phyloP scores from a whole-genome alignment of 2,888 invertebrate species.

The Lepidonotus clava region DNA sequence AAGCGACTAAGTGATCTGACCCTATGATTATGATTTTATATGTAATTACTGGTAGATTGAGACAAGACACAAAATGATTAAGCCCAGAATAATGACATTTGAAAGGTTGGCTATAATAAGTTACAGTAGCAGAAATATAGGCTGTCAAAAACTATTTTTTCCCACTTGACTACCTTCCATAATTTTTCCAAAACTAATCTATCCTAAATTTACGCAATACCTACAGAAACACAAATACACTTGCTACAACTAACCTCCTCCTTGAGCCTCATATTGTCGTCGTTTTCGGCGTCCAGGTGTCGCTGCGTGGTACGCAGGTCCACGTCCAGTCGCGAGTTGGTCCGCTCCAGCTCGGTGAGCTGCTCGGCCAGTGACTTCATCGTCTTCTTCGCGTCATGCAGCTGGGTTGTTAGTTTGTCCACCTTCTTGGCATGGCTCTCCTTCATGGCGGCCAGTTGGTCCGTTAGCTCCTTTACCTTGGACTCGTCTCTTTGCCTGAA shows the following conservation, averaged over 20 bases:
- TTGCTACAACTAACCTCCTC: constrained; percentile 82
- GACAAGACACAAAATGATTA: too few relatives aligned
- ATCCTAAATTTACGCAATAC: too few relatives aligned
- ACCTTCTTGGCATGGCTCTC: constrained; percentile 71
- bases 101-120: too few relatives aligned
- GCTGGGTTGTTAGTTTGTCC: constrained; percentile 69
- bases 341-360: constrained; percentile 72
- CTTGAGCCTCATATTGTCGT: constrained; percentile 83
- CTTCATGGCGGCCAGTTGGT: constrained; percentile 70
- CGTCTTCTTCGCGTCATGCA: constrained; percentile 66
- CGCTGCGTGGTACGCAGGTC: constrained; percentile 70
- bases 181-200: too few relatives aligned
- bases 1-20: too few relatives aligned
- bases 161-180: too few relatives aligned
- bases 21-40: too few relatives aligned
- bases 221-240: too few relatives aligned
- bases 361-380: constrained; percentile 64
- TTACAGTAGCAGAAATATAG: too few relatives aligned
- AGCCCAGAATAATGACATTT: too few relatives aligned
- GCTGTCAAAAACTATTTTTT: too few relatives aligned
- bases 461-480: constrained; percentile 67
- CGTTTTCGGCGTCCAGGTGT: constrained; percentile 69
- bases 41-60: too few relatives aligned
- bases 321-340: constrained; percentile 68
- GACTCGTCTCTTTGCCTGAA: constrained; percentile 64